These are phyloP conservation scores for Mastigias papua DNA, from an alignment of 30 jellyfish, hydroid and myxozoan genomes.

Conservation along the genomic window DNA sequence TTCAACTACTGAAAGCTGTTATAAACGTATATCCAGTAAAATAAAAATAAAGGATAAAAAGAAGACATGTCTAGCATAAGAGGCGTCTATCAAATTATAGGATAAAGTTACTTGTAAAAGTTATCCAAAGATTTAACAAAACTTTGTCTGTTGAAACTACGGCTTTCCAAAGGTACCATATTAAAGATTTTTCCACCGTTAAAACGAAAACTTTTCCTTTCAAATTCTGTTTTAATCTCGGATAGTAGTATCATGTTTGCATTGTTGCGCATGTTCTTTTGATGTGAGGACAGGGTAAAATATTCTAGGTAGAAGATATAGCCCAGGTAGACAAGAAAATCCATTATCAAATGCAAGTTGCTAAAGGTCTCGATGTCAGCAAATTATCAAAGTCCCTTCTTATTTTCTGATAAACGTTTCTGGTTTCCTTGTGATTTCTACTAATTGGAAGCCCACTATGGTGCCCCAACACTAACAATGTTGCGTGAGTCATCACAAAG, in stretches of 20 bases:
- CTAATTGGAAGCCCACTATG: background rate
- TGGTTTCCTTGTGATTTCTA: no score
- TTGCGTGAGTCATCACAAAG: background rate
- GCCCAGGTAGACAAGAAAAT: no score
- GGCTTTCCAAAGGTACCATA: background rate
- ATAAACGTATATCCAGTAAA: background rate
- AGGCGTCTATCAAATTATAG: background rate
- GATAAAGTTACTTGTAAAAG: background rate
- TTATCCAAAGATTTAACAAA: background rate
- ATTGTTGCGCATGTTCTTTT: slow-evolving; percentile 3
- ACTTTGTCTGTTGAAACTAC: background rate
- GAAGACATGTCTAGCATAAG: background rate
- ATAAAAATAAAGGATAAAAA: background rate
- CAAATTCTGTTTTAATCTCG: background rate
- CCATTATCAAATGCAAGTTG: no score
- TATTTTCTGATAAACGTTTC: no score
- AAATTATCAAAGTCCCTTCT: no score
- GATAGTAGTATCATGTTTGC: background rate
- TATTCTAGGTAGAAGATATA: no score
- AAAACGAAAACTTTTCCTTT: background rate
- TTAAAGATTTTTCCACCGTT: background rate
- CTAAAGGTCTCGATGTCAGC: no score
- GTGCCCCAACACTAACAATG: background rate
- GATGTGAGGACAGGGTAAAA: background rate
- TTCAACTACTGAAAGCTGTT: background rate